Evolutionary conservation across 2,888 invertebrate genomes (phyloP), one percentile per base, ranked within the genome.

Genomic region (Drepana falcataria): DNA sequence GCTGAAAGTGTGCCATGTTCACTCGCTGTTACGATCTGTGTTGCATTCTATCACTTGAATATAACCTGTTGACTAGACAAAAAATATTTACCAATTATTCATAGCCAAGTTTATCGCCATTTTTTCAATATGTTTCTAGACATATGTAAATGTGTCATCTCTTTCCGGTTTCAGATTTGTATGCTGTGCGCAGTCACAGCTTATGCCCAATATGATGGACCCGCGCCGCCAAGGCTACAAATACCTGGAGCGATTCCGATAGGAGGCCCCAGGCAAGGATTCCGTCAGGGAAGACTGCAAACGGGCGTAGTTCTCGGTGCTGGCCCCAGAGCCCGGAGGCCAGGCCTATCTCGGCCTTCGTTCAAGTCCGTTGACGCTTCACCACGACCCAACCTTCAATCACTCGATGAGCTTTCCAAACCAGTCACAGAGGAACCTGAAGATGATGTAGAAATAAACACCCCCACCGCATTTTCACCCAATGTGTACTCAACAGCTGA

Each of bases 341-440:
- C 87, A n/a, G 90, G 87, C 34, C 84, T 74, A 55, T 78, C 81
- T 53, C 80, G 88, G 62, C 88, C 88, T 34, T 87, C 90, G 35
- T 88, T 91, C 73, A 90, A 79, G 69, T 91, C 75, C 53, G 91
- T 81, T 63, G 93, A 77, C 68, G 92, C 80, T 21, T 76, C 85
- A 21, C 89, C 87, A 3, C 79, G 87, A 41, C 91, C 90, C 3
- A 87, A 70, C 65, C 79, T 88, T 33, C 92, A 91, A 69, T 90
- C 87, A 4, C 76, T 92, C 21, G 88, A 93, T 3, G 91, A 92
- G 60, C 86, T 81, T 52, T 84, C 93, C 9, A 93, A 94, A 64
- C 94, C 94, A 1, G 94, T 95, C 4, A 94, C 94, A 0, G 95
- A 94, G 79, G 92, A 94, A 65, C 91, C 92, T 34, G 94, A 94